These are phyloP conservation scores for Coregonus ussuriensis DNA, from an alignment of 2,797 vertebrate genomes.

Conservation along the genomic window DNA sequence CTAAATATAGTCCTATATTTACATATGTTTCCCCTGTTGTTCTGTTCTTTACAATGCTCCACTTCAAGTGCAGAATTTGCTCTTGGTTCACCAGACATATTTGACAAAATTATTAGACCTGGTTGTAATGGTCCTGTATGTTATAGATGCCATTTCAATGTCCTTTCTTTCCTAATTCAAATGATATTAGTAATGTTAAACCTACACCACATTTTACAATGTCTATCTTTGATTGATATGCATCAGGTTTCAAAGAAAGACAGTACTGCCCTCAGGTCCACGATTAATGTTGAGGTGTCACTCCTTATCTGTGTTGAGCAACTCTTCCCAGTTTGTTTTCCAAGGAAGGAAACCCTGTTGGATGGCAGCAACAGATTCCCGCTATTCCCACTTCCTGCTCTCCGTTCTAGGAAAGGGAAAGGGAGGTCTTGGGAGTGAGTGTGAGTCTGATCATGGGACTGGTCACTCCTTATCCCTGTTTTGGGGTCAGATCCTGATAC, in stretches of 20 bases:
- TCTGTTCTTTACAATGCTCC: background rate
- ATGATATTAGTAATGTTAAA: background rate
- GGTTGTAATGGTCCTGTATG: background rate
- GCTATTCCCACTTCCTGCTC: slow-evolving; percentile 59
- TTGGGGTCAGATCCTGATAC: slow-evolving; percentile 28
- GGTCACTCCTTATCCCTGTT: slow-evolving; percentile 36
- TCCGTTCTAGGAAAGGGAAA: slow-evolving; percentile 4
- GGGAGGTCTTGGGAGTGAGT: slow-evolving; percentile 12
- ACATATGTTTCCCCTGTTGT: slow-evolving; percentile 17
- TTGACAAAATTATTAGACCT: background rate
- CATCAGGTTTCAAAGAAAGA: background rate
- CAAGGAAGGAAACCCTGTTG: slow-evolving; percentile 56
- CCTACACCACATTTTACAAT: background rate
- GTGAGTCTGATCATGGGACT: slow-evolving; percentile 21
- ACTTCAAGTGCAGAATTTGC: background rate
- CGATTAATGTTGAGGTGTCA: background rate
- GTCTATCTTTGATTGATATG: background rate
- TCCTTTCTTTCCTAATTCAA: background rate
- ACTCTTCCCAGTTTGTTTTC: slow-evolving; percentile 50
- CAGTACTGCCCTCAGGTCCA: background rate
- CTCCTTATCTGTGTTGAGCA: slow-evolving; percentile 36
- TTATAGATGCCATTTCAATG: background rate
- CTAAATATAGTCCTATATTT: slow-evolving; percentile 43
- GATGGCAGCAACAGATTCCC: slow-evolving; percentile 45
- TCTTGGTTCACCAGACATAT: background rate